Conservation (phyloP, 1,140 invertebrate genomes). For the Cherax quadricarinatus region DNA sequence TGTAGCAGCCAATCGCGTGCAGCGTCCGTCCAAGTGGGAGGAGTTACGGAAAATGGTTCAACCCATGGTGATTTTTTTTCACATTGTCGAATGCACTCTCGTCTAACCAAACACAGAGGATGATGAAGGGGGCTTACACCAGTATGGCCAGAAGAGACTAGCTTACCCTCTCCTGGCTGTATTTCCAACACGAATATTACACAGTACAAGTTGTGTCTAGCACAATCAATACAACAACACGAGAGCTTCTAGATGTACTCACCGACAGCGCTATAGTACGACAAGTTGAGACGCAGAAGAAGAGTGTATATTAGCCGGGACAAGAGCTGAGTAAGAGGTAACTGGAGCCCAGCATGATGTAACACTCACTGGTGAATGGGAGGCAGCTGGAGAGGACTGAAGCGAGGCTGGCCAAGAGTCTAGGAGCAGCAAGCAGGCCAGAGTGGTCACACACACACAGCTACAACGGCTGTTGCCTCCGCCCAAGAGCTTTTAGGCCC, state of each 20-base stretch:
- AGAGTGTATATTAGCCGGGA: slow-evolving; percentile 4
- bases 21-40: slow-evolving; percentile 22
- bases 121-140: slow-evolving; percentile 60
- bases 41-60: slow-evolving; percentile 44
- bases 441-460: slow-evolving; percentile 14
- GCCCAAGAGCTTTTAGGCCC: slow-evolving; percentile 32
- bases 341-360: slow-evolving; percentile 5
- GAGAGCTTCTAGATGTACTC: neutral
- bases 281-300: neutral
- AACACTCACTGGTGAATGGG: slow-evolving; percentile 30
- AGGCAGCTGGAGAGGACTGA: slow-evolving; percentile 19
- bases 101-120: slow-evolving; percentile 57
- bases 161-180: slow-evolving; percentile 22
- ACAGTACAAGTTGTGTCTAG: neutral
- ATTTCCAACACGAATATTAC: slow-evolving; percentile 18
- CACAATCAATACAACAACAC: slow-evolving; percentile 31
- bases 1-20: slow-evolving; percentile 25
- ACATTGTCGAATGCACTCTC: slow-evolving; percentile 52
- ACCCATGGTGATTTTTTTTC: slow-evolving; percentile 4
- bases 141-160: slow-evolving; percentile 31
- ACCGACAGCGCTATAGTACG: neutral
- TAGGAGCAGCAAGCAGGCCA: slow-evolving; percentile 27
- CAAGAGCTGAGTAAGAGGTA: slow-evolving; percentile 12
- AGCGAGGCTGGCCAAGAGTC: slow-evolving; percentile 27
- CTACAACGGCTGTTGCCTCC: neutral